Conservation (phyloP, 1,140 invertebrate species). For the Ceratitis capitata region DNA sequence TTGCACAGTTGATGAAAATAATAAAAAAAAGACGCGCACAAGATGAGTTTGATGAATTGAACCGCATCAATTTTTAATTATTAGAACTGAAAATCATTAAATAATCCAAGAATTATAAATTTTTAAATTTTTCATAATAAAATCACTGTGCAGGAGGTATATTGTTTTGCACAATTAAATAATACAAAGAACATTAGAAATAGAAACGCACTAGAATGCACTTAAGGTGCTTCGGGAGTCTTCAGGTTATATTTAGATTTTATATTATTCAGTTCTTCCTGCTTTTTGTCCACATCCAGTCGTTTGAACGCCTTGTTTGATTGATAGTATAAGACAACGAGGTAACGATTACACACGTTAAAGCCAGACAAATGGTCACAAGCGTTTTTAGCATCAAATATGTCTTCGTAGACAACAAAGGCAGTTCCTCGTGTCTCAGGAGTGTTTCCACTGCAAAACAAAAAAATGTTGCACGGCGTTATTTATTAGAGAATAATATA, state of each 20-base stretch:
- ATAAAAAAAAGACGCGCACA: neutral
- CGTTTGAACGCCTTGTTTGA: slow-evolving; percentile 96
- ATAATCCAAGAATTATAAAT: neutral
- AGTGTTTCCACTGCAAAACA: slow-evolving; percentile 87
- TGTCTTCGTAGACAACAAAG: slow-evolving; percentile 99
- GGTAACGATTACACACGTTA: slow-evolving; percentile 98
- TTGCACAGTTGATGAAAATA: neutral
- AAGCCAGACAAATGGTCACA: slow-evolving; percentile 99
- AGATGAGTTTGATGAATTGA: neutral
- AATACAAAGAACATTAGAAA: neutral
- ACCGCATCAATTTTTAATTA: neutral
- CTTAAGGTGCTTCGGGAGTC: slow-evolving; percentile 58
- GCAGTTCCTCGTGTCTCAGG: slow-evolving; percentile 97
- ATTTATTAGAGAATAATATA: neutral
- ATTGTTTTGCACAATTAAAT: neutral
- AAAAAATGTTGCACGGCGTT: slow-evolving; percentile 18
- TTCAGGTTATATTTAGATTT: slow-evolving; percentile 90
- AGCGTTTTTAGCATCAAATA: slow-evolving; percentile 99
- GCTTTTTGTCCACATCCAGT: slow-evolving; percentile 95
- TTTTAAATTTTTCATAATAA: neutral
- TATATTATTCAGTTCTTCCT: slow-evolving; percentile 95
- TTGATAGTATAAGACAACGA: slow-evolving; percentile 97
- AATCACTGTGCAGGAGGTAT: neutral
- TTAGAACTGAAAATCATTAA: neutral
- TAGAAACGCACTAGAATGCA: neutral